phyloP scores from a whole-genome alignment of 2,888 invertebrate species.

The Drosophila colorata region DNA sequence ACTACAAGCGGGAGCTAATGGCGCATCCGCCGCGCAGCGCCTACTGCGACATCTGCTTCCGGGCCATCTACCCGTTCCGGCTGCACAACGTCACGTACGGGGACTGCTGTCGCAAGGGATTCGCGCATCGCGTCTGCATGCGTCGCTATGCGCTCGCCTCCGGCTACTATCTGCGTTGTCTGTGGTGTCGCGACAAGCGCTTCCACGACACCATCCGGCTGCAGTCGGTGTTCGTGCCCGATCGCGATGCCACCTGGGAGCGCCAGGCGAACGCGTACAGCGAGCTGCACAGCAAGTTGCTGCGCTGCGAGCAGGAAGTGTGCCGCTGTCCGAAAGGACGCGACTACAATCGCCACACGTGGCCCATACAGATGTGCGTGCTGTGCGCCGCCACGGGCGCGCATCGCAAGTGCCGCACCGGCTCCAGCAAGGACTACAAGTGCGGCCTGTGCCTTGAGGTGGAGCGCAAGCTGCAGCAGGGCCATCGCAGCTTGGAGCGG shows the following conservation, averaged over 20 bases:
- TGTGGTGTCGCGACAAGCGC: slow-evolving; percentile 76
- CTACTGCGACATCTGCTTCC: slow-evolving; percentile 75
- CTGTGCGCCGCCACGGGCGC: slow-evolving; percentile 73
- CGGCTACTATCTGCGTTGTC: slow-evolving; percentile 82
- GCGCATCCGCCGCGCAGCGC: slow-evolving; percentile 26
- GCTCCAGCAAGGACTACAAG: slow-evolving; percentile 44
- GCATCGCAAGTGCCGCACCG: slow-evolving; percentile 63
- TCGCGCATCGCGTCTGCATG: slow-evolving; percentile 78
- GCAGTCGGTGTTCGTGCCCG: slow-evolving; percentile 82
- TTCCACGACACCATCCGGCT: slow-evolving; percentile 77
- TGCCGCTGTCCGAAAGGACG: slow-evolving; percentile 89
- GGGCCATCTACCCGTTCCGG: slow-evolving; percentile 37
- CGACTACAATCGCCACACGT: slow-evolving; percentile 70
- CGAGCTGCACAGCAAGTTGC: slow-evolving; percentile 88
- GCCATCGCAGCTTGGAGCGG: no score
- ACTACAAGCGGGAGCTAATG: slow-evolving; percentile 36
- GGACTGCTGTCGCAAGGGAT: slow-evolving; percentile 80
- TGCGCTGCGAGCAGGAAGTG: slow-evolving; percentile 87
- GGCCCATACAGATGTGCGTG: slow-evolving; percentile 67
- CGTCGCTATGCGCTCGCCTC: slow-evolving; percentile 78
- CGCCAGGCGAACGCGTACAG: slow-evolving; percentile 89
- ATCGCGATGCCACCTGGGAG: slow-evolving; percentile 94
- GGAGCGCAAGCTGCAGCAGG: slow-evolving; percentile 17
- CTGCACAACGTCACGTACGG: slow-evolving; percentile 56
- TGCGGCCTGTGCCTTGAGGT: slow-evolving; percentile 59